These are phyloP conservation scores for Dendrolimus houi DNA, from an alignment of 2,888 invertebrate species.

Conservation along the genomic window DNA sequence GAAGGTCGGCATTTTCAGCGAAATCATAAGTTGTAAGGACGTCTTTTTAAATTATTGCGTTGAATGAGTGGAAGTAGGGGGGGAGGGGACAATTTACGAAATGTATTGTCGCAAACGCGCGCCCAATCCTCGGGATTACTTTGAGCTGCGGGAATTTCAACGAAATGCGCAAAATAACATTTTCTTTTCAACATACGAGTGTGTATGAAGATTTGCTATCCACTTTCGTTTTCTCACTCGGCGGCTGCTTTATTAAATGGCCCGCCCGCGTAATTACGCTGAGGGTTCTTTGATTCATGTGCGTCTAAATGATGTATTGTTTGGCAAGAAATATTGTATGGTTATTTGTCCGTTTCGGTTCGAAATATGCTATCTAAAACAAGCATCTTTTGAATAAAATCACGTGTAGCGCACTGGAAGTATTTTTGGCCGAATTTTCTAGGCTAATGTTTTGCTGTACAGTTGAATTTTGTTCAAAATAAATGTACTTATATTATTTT, in stretches of 20 bases:
- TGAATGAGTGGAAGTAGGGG: not conserved
- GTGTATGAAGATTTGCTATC: slow-evolving; percentile 3
- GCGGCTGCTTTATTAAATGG: slow-evolving; percentile 17
- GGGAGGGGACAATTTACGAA: slow-evolving; percentile 57
- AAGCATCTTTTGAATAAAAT: no score
- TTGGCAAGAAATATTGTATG: not conserved
- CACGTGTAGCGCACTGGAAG: no score
- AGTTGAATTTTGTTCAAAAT: no score
- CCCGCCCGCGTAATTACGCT: not conserved
- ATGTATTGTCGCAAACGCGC: slow-evolving; percentile 49
- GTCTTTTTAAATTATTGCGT: slow-evolving; percentile 59
- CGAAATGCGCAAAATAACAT: slow-evolving; percentile 47
- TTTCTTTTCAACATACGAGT: slow-evolving; percentile 34
- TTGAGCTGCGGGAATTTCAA: slow-evolving; percentile 34
- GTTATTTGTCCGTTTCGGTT: no score
- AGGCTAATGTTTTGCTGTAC: no score
- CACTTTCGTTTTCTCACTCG: not conserved
- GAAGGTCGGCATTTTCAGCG: slow-evolving; percentile 14
- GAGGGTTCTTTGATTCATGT: slow-evolving; percentile 5
- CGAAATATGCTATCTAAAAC: no score
- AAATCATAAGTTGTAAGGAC: slow-evolving; percentile 14
- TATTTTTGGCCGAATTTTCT: no score
- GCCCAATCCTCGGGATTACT: slow-evolving; percentile 48
- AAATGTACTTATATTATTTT: no score
- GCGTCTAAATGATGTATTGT: not conserved